Base-by-base conservation (phyloP, 1,140 invertebrate genomes). In the Cotesia chilonis region DNA sequence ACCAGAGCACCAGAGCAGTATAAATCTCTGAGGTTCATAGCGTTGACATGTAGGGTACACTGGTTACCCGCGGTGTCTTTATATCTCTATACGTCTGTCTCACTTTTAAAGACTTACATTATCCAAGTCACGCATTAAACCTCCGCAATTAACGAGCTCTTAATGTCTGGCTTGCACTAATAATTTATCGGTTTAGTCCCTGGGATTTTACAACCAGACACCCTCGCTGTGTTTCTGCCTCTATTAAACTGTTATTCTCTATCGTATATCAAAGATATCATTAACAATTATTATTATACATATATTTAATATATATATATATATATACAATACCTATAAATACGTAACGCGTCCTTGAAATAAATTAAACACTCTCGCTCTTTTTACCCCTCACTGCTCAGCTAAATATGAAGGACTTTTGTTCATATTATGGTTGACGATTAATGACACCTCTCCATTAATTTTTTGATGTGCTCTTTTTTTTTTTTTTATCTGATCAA, bases 171-270 rank as follows among this genome's bases (percentile, higher is more conserved):
- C 59, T n/a, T 52, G 63, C 68, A 47, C 41, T 9, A 47, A 47
- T 36, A 70, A 70, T 70, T 71, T 65, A 71, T 71, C 28, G 70
- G 60, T 68, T 71, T 71, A 61, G 70, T 71, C 70, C 38, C 37
- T 28, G 20, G 17, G 52, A 71, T 71, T 71, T 71, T 71, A 71
- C 47, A 57, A 47, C 41, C 41, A 71, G 60, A 63, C 63, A 47
- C 61, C 70, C 63, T 65, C 36, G 14, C 41, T 9, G 17, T 20
- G 17, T 47, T 47, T 47, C 41, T 9, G 41, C 41, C 41, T 47
- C 41, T 47, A 47, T 47, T 47, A 47, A 47, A 47, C 28, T 28
- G 28, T 28, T 28, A 28, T 47, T 6, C 41, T 47, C 41, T 47
- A 47, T 47, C 41, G 28, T 59, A 59, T 59, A 59, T 59, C 57